Percentiles rank a stretch among this genome's conserved stretches.
Conservation (phyloP, 2,888 invertebrate species). For the Hirtodrosophila alboralis region DNA sequence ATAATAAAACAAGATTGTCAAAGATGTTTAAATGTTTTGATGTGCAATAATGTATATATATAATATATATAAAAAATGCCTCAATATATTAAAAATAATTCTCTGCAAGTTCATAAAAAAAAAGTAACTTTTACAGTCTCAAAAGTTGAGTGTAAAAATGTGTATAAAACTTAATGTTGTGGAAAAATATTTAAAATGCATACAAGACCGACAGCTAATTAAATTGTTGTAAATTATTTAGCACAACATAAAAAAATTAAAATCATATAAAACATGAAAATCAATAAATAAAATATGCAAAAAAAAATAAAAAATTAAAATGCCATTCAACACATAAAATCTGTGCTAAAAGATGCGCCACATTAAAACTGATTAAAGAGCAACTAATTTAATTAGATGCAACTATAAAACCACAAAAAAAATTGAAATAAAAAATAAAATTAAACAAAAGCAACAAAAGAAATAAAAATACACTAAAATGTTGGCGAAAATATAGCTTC, state of each 20-base stretch:
- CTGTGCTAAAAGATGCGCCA: conserved; percentile 5
- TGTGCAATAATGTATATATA: no score
- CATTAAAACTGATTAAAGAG: conserved; percentile 36
- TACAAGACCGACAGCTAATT: conserved; percentile 28
- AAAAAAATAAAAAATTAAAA: conserved; percentile 13
- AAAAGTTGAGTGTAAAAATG: no score
- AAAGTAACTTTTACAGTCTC: no score
- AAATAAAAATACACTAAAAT: conserved; percentile 18
- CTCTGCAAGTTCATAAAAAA: no score
- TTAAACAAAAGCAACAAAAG: conserved; percentile 3
- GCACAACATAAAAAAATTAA: background rate
- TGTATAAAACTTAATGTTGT: conserved; percentile 3
- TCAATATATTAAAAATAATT: no score
- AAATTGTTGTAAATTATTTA: conserved; percentile 52
- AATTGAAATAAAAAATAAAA: conserved; percentile 11
- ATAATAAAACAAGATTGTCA: conserved; percentile 4
- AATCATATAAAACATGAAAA: conserved; percentile 17
- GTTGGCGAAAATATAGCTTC: conserved; percentile 45
- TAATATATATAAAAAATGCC: no score
- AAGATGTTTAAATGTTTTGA: no score
- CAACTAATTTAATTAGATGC: conserved; percentile 64
- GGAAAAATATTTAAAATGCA: conserved; percentile 6
- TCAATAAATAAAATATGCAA: conserved; percentile 15
- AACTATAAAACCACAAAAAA: conserved; percentile 24
- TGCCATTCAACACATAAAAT: conserved; percentile 17